Conservation (phyloP, 2,888 invertebrate genomes). For the Volucella zonaria region DNA sequence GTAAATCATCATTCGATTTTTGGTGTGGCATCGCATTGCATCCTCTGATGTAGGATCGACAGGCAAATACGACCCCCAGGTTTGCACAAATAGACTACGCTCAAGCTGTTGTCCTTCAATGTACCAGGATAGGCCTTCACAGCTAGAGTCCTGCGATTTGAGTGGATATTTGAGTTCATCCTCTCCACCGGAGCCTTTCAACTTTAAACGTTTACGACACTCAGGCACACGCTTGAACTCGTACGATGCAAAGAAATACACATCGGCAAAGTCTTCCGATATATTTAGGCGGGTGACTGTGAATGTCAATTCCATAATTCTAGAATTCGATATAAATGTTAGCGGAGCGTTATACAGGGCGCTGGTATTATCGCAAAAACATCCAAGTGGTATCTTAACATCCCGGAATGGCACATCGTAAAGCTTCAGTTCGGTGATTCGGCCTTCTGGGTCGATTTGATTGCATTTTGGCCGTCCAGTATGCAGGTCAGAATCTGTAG, state of each 20-base stretch:
- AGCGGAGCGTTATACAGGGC: conserved; percentile 85
- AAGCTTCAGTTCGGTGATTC: conserved; percentile 84
- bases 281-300: conserved; percentile 89
- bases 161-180: conserved; percentile 87
- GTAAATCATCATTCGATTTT: conserved; percentile 91
- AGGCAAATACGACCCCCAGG: conserved; percentile 91
- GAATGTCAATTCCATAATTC: conserved; percentile 90
- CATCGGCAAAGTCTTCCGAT: conserved; percentile 91
- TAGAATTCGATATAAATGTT: conserved; percentile 86
- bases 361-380: conserved; percentile 90
- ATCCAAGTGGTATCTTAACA: conserved; percentile 87
- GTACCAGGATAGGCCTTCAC: conserved; percentile 87
- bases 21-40: conserved; percentile 88
- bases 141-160: conserved; percentile 83
- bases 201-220: conserved; percentile 86
- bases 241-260: conserved; percentile 90
- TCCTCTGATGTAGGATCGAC: conserved; percentile 86
- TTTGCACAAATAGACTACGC: conserved; percentile 90
- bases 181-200: conserved; percentile 87
- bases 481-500: conserved; percentile 88
- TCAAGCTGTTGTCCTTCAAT: conserved; percentile 91
- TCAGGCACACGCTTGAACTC: conserved; percentile 86
- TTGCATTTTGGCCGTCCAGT: conserved; percentile 87
- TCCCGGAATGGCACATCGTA: conserved; percentile 88
- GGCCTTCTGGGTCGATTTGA: conserved; percentile 81